Base-by-base conservation (phyloP, 2,888 invertebrate species). In the Digitonthophagus gazella region DNA sequence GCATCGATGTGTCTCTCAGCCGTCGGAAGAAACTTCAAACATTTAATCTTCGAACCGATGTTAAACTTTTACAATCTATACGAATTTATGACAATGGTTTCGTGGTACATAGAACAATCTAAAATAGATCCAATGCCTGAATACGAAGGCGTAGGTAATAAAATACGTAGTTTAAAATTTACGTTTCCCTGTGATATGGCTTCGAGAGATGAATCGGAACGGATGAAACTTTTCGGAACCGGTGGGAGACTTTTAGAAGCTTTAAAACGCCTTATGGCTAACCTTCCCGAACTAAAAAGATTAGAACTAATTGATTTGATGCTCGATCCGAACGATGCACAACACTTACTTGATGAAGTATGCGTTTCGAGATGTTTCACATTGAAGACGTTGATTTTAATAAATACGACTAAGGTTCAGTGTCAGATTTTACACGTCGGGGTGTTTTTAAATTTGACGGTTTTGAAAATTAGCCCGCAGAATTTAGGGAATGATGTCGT, bases 81-180 rank as follows among this genome's bases (percentile, higher is more conserved):
- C 79, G 93, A 93, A 79, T 94, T 94, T 77, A 91, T 94, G 88
- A 90, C 91, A 69, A 89, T 93, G 84, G 80, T 93, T n/a, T 88
- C 91, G 0, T 91, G 90, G 86, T 93, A 89, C 77, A 86, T 89
- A 0, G 90, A 91, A 74, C 87, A 86, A 76, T 83, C 84, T 19
- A 15, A 70, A n/a, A 71, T 74, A 66, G 74, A 76, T 22, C 77
- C 73, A 14, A 77, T 78, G 68, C 76, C 78, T 14, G 76, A 78
- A 3, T 76, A 78, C 67, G 71, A 78, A 3, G 88, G 86, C 3
- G 84, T 89, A 65, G 90, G 89, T 0, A 80, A 80, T 0, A 85
- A 87, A 63, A 87, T 91, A 68, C 84, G 84, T 22, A 85, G 87
- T 5, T 81, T 91, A 15, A 86, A 88, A 71, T 93, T 92, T 76